Evolutionary conservation across 2,888 invertebrate species (phyloP).

Genomic region (Drosophila sordidapex): DNA sequence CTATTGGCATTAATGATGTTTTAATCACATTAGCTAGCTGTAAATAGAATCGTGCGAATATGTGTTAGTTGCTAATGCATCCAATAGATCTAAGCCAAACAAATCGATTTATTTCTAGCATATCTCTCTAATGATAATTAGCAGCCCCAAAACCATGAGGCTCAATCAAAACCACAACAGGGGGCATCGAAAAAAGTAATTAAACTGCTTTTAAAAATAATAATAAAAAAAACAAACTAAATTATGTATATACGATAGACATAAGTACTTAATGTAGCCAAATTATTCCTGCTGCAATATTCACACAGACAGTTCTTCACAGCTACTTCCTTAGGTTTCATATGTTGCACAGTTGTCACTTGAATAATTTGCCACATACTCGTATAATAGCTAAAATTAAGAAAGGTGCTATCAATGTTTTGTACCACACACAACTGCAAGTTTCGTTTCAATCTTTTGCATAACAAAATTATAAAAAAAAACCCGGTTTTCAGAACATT

Average conservation of each 20-base stretch:
- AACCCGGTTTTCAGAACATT: conserved; percentile 68
- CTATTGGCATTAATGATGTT: conserved; percentile 66
- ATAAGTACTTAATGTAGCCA: conserved; percentile 22
- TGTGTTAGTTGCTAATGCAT: conserved; percentile 40
- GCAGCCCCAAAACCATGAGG: conserved; percentile 36
- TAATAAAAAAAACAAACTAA: neutral
- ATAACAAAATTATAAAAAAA: conserved; percentile 15
- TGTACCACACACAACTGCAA: conserved; percentile 44
- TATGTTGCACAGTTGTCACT: conserved; percentile 43
- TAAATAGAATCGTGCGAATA: conserved; percentile 49
- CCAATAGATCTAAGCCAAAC: conserved; percentile 39
- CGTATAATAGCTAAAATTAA: conserved; percentile 25
- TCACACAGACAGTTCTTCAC: conserved; percentile 14
- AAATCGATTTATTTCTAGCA: conserved; percentile 50
- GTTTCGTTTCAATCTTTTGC: conserved; percentile 26
- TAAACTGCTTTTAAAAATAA: neutral
- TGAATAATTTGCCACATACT: conserved; percentile 18
- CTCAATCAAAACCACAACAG: conserved; percentile 51
- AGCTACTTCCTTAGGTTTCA: conserved; percentile 47
- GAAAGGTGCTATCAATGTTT: conserved; percentile 74
- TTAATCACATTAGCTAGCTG: conserved; percentile 61
- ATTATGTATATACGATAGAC: conserved; percentile 62
- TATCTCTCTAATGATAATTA: conserved; percentile 50
- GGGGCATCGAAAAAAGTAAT: conserved; percentile 21
- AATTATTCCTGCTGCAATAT: conserved; percentile 19